These are phyloP conservation scores for Gallinago jamesoni DNA, from an alignment of 2,113 vertebrate genomes.

Conservation along the genomic window DNA sequence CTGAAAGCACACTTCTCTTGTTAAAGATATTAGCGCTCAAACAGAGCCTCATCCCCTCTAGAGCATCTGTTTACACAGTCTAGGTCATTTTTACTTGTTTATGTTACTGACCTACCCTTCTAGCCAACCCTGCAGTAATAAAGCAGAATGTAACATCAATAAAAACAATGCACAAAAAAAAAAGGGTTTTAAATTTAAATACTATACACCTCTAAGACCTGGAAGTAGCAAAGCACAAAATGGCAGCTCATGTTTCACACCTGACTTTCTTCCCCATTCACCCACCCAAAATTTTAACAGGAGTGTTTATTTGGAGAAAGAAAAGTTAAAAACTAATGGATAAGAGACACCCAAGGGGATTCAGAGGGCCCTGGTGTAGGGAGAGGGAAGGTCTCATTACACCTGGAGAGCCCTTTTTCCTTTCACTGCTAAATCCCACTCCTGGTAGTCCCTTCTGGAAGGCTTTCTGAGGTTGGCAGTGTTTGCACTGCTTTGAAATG, in stretches of 20 bases:
- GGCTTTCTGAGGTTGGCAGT: constrained; percentile 36
- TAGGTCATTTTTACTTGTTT: not conserved
- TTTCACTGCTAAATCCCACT: constrained; percentile 63
- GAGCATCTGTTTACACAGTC: not conserved
- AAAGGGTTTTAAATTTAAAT: not conserved
- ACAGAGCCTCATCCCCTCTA: not conserved
- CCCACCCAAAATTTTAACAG: not conserved
- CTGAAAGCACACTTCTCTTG: not conserved
- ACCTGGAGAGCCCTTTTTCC: constrained; percentile 35
- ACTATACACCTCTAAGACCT: not conserved
- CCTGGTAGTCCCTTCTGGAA: not conserved
- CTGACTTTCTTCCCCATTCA: not conserved
- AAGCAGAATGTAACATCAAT: not conserved
- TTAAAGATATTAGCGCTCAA: not conserved
- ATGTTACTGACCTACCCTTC: not conserved
- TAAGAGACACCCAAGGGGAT: not conserved
- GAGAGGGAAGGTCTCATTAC: constrained; percentile 25
- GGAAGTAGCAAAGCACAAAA: not conserved
- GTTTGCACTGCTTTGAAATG: constrained; percentile 62
- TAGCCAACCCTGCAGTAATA: not conserved
- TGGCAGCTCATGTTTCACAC: not conserved
- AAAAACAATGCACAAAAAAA: not conserved
- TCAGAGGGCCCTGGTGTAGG: not conserved
- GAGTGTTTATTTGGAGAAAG: constrained; percentile 5
- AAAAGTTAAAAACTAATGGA: constrained; percentile 33